A percentile compares a stretch with the other conserved stretches of the same genome.
phyloP scores from a whole-genome alignment of 2,888 invertebrate species.

The Camptogramma bilineatum region DNA sequence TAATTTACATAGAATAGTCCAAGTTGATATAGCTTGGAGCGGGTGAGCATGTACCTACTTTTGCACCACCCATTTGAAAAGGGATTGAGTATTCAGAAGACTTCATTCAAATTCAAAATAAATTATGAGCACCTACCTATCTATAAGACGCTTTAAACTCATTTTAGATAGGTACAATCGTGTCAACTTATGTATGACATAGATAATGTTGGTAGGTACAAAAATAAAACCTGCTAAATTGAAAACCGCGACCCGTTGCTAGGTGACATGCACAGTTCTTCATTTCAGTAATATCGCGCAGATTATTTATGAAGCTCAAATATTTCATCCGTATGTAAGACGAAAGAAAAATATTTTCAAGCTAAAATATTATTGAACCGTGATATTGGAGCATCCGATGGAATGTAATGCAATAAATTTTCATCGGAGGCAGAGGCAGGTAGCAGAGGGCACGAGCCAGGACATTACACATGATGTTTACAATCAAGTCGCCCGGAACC shows the following conservation, averaged over 20 bases:
- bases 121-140: too few relatives aligned
- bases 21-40: background rate
- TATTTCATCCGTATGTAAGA: constrained; percentile 36
- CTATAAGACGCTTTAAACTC: too few relatives aligned
- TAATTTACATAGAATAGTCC: constrained; percentile 8
- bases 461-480: constrained; percentile 54
- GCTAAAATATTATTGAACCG: constrained; percentile 59
- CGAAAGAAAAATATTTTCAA: constrained; percentile 59
- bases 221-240: background rate
- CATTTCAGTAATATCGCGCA: constrained; percentile 1
- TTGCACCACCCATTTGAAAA: background rate
- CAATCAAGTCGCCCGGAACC: constrained; percentile 49
- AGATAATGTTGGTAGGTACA: too few relatives aligned
- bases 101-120: too few relatives aligned
- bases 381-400: constrained; percentile 58
- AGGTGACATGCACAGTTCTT: background rate
- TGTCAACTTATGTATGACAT: too few relatives aligned
- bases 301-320: constrained; percentile 25
- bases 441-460: constrained; percentile 45
- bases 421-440: constrained; percentile 44
- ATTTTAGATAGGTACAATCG: too few relatives aligned
- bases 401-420: constrained; percentile 59
- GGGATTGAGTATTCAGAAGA: background rate
- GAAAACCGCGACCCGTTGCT: background rate
- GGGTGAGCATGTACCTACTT: background rate